Percentiles rank a stretch among this genome's conserved stretches.
phyloP scores from a whole-genome alignment of 2,113 vertebrate genomes.

The Marmota monax region DNA sequence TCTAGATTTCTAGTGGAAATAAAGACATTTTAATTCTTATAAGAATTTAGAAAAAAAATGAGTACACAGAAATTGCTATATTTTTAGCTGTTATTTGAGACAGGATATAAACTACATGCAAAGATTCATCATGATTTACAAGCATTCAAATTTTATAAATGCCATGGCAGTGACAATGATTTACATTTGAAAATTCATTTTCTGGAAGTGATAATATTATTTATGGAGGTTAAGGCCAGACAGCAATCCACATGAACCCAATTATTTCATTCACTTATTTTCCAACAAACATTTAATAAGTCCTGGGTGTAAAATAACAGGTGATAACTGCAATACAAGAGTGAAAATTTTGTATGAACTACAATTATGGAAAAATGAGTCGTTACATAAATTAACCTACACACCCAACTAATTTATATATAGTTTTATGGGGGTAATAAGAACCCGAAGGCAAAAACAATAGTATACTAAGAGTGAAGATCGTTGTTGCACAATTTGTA shows the following conservation, averaged over 20 bases:
- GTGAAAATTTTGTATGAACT: neutral
- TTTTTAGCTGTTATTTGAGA: neutral
- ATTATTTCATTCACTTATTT: conserved; percentile 22
- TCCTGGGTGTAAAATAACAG: neutral
- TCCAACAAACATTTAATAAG: neutral
- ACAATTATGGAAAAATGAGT: neutral
- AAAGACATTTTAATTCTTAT: neutral
- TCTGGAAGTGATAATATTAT: neutral
- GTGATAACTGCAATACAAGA: neutral
- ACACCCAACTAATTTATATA: neutral
- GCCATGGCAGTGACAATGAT: neutral
- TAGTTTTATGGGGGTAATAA: neutral
- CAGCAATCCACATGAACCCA: neutral
- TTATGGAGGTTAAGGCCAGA: neutral
- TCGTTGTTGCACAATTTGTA: neutral
- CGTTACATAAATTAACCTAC: neutral
- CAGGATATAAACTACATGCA: neutral
- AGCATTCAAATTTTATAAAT: neutral
- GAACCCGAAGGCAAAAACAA: neutral
- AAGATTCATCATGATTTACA: neutral
- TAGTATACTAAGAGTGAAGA: neutral
- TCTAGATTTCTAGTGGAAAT: neutral
- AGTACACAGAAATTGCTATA: neutral
- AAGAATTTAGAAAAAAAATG: neutral
- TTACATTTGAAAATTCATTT: conserved; percentile 34